Conservation (phyloP, 2,888 invertebrate species). For the Nineta flava region DNA sequence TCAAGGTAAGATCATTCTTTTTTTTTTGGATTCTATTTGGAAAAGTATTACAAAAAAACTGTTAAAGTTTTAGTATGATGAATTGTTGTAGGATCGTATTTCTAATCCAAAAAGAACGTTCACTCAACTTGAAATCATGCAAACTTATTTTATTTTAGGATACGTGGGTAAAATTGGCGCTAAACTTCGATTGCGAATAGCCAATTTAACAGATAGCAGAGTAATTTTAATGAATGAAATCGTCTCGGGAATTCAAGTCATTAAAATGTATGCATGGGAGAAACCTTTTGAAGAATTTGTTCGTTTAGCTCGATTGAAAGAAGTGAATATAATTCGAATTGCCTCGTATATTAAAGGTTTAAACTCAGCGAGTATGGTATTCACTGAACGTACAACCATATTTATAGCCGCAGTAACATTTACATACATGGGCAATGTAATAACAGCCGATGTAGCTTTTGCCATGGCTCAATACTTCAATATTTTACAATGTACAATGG, state of each 20-base stretch:
- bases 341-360: conserved; percentile 47
- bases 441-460: conserved; percentile 57
- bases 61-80: too few relatives aligned
- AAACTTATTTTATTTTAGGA: conserved; percentile 27
- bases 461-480: conserved; percentile 38
- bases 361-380: conserved; percentile 61
- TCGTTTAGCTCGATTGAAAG: conserved; percentile 31
- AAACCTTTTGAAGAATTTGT: conserved; percentile 49
- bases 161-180: conserved; percentile 48
- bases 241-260: conserved; percentile 79
- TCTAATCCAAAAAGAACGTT: neutral
- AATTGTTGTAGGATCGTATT: too few relatives aligned
- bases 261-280: conserved; percentile 64
- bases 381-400: conserved; percentile 64
- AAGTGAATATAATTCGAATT: conserved; percentile 39
- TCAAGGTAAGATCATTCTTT: conserved; percentile 54
- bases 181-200: conserved; percentile 57
- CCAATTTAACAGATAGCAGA: conserved; percentile 72
- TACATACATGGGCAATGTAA: conserved; percentile 42
- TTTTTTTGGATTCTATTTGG: too few relatives aligned
- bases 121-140: neutral
- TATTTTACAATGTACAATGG: conserved; percentile 37
- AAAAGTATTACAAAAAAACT: too few relatives aligned
- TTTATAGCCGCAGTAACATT: conserved; percentile 59
- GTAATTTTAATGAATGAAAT: conserved; percentile 92